These are phyloP conservation scores for Calephelis perditalis DNA, from an alignment of 2,888 invertebrate species.

Conservation along the genomic window DNA sequence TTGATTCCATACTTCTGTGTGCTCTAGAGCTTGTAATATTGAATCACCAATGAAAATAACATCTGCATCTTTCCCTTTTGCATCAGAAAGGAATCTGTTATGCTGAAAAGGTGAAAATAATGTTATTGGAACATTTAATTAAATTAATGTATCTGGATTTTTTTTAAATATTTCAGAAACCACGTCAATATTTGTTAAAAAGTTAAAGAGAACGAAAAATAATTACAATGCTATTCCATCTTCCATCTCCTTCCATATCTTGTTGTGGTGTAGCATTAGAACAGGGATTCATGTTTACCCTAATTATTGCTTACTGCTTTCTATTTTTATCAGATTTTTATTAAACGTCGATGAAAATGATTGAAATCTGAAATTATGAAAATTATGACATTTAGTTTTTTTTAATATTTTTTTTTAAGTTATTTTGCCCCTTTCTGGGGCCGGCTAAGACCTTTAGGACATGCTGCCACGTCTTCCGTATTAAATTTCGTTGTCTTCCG, in stretches of 20 bases:
- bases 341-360: slow-evolving; percentile 5
- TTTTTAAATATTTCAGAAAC: slow-evolving; percentile 19
- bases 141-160: neutral
- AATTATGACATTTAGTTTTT: neutral
- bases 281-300: slow-evolving; percentile 82
- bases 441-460: too few species aligned
- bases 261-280: slow-evolving; percentile 82
- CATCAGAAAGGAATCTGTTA: slow-evolving; percentile 89
- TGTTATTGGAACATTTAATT: neutral
- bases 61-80: slow-evolving; percentile 94
- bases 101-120: slow-evolving; percentile 77
- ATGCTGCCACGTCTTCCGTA: too few species aligned
- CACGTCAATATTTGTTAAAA: slow-evolving; percentile 26
- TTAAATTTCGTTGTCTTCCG: too few species aligned
- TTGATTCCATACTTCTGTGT: slow-evolving; percentile 92
- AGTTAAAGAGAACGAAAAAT: slow-evolving; percentile 22
- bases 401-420: neutral
- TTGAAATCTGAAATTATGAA: neutral
- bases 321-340: neutral
- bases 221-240: slow-evolving; percentile 88
- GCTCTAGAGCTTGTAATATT: slow-evolving; percentile 88
- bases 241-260: slow-evolving; percentile 89
- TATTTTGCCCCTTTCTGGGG: too few species aligned
- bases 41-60: slow-evolving; percentile 95
- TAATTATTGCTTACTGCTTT: slow-evolving; percentile 9